Percentiles rank a stretch among this genome's conserved stretches.
phyloP scores from a whole-genome alignment of 1,140 invertebrate species.

The Pissodes strobi region DNA sequence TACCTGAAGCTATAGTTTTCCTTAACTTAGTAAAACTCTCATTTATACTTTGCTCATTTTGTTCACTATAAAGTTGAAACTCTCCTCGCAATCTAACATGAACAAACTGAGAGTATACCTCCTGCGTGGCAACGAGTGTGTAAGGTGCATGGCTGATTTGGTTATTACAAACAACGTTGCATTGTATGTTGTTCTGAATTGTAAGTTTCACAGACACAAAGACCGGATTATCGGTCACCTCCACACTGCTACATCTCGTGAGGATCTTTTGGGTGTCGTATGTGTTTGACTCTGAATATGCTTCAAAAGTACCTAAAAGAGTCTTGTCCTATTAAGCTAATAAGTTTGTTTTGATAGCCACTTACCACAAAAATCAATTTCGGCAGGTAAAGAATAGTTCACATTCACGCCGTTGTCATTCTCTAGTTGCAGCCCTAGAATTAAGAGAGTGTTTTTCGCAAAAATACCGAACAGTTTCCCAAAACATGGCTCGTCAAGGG shows the following conservation, averaged over 20 bases:
- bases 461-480: conserved; percentile 76
- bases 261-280: conserved; percentile 34
- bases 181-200: conserved; percentile 59
- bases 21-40: conserved; percentile 61
- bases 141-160: conserved; percentile 64
- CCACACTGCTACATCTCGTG: conserved; percentile 63
- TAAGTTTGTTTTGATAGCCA: no score
- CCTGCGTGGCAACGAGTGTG: conserved; percentile 58
- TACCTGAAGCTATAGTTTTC: conserved; percentile 58
- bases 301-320: conserved; percentile 29
- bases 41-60: conserved; percentile 60
- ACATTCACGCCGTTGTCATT: conserved; percentile 61
- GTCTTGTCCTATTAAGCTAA: no score
- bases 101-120: conserved; percentile 68
- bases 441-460: conserved; percentile 69
- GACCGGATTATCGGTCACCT: conserved; percentile 77
- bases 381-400: conserved; percentile 68
- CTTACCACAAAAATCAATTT: conserved; percentile 72
- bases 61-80: conserved; percentile 56
- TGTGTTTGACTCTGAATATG: conserved; percentile 31
- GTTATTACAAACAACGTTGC: conserved; percentile 72
- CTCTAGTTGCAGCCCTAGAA: conserved; percentile 68
- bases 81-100: conserved; percentile 66
- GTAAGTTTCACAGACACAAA: conserved; percentile 63
- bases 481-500: conserved; percentile 61